Percentiles rank a stretch among this genome's conserved stretches.
Evolutionary conservation across 2,888 invertebrate genomes (phyloP).

Genomic region (Cryptus viduatorius): DNA sequence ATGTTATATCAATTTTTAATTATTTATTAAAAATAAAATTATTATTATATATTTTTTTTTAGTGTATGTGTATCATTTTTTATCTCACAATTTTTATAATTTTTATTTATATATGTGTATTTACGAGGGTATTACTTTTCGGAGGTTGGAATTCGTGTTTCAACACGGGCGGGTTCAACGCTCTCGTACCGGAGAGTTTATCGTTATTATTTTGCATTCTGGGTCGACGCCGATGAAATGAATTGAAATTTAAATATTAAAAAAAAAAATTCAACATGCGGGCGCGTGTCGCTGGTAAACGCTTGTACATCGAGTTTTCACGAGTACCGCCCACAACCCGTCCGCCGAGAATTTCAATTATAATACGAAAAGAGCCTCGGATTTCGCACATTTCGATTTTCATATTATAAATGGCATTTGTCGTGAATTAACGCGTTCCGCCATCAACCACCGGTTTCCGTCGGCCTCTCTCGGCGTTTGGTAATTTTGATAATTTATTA

Average conservation of each 20-base stretch:
- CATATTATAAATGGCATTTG: conserved; percentile 53
- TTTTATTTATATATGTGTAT: neutral
- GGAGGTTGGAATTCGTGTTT: too few species aligned
- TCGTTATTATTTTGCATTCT: conserved; percentile 27
- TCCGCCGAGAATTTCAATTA: conserved; percentile 60
- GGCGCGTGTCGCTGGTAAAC: neutral
- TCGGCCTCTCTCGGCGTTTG: neutral
- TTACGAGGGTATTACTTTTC: too few species aligned
- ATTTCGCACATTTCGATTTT: conserved; percentile 25
- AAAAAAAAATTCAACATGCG: neutral
- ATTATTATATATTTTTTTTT: too few species aligned
- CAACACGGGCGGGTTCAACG: conserved; percentile 11
- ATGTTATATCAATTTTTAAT: too few species aligned
- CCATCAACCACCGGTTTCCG: neutral
- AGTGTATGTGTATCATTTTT: too few species aligned
- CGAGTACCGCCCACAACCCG: neutral
- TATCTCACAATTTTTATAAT: too few species aligned
- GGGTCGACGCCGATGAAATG: neutral
- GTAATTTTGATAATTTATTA: conserved; percentile 53
- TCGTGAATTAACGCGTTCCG: conserved; percentile 50
- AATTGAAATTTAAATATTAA: conserved; percentile 29
- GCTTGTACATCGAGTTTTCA: conserved; percentile 21
- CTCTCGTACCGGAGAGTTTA: neutral
- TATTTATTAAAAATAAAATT: too few species aligned
- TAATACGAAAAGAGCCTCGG: conserved; percentile 46